Conservation (phyloP, 2,888 invertebrate species). For the Anagyrus pseudococci region DNA sequence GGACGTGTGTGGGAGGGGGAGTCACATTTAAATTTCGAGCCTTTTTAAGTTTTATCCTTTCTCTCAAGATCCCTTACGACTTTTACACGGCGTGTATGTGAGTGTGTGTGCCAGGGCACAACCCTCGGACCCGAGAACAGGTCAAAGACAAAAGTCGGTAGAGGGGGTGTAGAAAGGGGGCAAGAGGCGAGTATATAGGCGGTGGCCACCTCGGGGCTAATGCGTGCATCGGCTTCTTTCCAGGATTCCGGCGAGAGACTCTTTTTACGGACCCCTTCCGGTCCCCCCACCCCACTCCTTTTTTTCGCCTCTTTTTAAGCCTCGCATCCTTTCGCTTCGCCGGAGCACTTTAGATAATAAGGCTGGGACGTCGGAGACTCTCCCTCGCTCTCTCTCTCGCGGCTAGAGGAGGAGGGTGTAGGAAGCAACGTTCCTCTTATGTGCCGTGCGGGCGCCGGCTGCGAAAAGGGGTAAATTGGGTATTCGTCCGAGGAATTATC, state of each 20-base stretch:
- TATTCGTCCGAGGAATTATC: conserved; percentile 62
- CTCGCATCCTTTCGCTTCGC: conserved; percentile 16
- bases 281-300: not conserved
- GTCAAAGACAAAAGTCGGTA: not conserved
- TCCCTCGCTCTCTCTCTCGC: not conserved
- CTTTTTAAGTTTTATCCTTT: no score
- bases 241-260: conserved; percentile 15
- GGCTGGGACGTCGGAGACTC: conserved; percentile 49
- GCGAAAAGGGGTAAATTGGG: conserved; percentile 61
- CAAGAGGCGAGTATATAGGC: no score
- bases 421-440: no score
- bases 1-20: no score
- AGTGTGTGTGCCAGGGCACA: no score
- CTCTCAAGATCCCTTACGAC: no score
- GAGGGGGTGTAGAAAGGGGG: no score
- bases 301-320: conserved; percentile 1
- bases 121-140: no score
- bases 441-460: conserved; percentile 24
- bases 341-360: conserved; percentile 63
- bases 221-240: conserved; percentile 25
- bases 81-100: no score
- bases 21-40: no score
- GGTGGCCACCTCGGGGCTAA: not conserved
- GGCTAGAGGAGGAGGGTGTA: no score
- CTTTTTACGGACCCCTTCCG: conserved; percentile 28